These are phyloP conservation scores for Machimus atricapillus DNA, from an alignment of 2,888 invertebrate species.

Conservation along the genomic window DNA sequence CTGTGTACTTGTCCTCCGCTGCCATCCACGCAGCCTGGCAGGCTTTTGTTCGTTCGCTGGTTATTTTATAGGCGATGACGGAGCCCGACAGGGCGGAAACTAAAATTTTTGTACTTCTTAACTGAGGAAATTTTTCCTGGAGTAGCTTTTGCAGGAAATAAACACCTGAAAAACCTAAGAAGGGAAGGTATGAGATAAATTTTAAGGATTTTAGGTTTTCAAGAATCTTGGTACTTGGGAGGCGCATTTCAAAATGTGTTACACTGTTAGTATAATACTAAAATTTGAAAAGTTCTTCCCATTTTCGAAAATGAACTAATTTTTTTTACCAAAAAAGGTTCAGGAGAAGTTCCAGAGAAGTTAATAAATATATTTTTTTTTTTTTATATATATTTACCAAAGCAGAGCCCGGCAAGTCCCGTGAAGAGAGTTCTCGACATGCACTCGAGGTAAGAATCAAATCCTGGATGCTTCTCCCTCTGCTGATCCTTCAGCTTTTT, in stretches of 20 bases:
- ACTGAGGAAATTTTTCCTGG: constrained; percentile 57
- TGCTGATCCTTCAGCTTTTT: constrained; percentile 61
- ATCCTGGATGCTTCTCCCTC: constrained; percentile 62
- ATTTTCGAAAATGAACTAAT: not conserved
- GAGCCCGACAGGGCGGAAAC: constrained; percentile 57
- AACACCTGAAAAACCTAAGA: constrained; percentile 62
- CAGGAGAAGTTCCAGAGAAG: not conserved
- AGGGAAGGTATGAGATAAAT: not conserved
- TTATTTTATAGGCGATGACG: constrained; percentile 58
- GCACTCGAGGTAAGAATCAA: constrained; percentile 63
- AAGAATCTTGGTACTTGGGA: too few relatives aligned
- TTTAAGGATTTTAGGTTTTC: too few relatives aligned
- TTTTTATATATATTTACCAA: constrained; percentile 56
- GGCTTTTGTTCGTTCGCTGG: constrained; percentile 58
- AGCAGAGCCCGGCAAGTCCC: constrained; percentile 62
- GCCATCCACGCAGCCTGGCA: constrained; percentile 64
- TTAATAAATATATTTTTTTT: not conserved
- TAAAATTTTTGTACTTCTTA: constrained; percentile 58
- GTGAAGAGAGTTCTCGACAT: constrained; percentile 63
- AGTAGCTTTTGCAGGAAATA: constrained; percentile 61
- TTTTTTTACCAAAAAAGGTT: not conserved
- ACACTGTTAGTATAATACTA: too few relatives aligned
- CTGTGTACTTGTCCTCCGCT: constrained; percentile 60
- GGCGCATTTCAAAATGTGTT: too few relatives aligned
- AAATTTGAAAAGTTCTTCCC: too few relatives aligned